A percentile compares a stretch with the other conserved stretches of the same genome.
phyloP scores from a whole-genome alignment of 2,888 invertebrate species.

The Archips crataeganus region DNA sequence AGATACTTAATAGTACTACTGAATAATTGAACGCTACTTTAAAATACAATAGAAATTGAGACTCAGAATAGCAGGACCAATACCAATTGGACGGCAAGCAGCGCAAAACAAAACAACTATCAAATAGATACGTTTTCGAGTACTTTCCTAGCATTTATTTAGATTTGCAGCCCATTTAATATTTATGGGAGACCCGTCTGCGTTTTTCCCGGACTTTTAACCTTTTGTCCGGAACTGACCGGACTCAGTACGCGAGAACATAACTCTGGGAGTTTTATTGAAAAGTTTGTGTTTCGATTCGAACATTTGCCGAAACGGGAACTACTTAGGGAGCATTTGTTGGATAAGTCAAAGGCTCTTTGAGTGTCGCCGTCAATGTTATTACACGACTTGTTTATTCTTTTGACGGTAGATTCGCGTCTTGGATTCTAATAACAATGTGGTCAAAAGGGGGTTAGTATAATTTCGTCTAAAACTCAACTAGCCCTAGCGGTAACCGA shows the following conservation, averaged over 20 bases:
- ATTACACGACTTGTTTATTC: background rate
- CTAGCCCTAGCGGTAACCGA: no score
- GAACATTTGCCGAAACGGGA: slow-evolving; percentile 18
- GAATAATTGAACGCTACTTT: background rate
- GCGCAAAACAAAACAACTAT: background rate
- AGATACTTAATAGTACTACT: no score
- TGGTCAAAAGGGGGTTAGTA: no score
- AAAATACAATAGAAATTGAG: background rate
- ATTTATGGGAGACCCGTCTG: slow-evolving; percentile 17
- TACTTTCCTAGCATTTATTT: slow-evolving; percentile 14
- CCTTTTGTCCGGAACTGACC: slow-evolving; percentile 13
- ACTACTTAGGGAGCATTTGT: slow-evolving; percentile 30
- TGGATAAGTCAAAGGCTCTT: slow-evolving; percentile 20
- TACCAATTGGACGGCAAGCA: background rate
- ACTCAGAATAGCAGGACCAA: background rate
- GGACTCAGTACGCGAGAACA: background rate
- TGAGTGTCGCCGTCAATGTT: background rate
- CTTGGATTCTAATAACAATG: no score
- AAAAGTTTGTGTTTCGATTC: slow-evolving; percentile 25
- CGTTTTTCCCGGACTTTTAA: slow-evolving; percentile 6
- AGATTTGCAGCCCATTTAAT: slow-evolving; percentile 23
- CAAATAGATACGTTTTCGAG: background rate
- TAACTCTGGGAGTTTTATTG: slow-evolving; percentile 31
- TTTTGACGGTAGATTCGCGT: no score
- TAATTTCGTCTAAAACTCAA: no score